A percentile compares a stretch with the other conserved stretches of the same genome.
Conservation (phyloP, 2,113 vertebrate species). For the Mystacornis crossleyi region DNA sequence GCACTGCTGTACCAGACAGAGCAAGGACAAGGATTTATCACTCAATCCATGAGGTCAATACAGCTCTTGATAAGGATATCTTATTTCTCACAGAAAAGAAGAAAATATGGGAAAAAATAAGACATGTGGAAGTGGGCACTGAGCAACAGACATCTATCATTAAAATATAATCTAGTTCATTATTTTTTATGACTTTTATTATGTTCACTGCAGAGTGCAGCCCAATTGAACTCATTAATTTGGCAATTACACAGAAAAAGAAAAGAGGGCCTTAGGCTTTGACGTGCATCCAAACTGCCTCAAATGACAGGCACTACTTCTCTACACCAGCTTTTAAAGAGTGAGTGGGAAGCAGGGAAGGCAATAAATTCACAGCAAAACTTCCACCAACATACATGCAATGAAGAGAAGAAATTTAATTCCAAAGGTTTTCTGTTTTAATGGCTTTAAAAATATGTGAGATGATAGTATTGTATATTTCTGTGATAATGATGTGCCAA, state of each 20-base stretch:
- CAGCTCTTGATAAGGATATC: neutral
- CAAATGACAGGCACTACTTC: constrained; percentile 36
- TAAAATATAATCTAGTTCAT: constrained; percentile 61
- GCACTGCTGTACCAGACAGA: neutral
- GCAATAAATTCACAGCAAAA: constrained; percentile 11
- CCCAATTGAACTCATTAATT: constrained; percentile 70
- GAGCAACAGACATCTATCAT: constrained; percentile 21
- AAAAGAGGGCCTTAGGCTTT: constrained; percentile 53
- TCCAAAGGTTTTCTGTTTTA: neutral
- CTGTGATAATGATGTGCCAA: neutral
- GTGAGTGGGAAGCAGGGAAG: neutral
- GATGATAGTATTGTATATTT: neutral
- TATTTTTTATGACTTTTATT: constrained; percentile 72
- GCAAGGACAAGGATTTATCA: neutral
- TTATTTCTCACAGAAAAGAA: constrained; percentile 24
- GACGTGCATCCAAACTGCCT: constrained; percentile 65
- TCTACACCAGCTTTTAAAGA: constrained; percentile 25
- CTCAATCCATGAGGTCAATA: neutral
- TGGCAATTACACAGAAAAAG: constrained; percentile 61
- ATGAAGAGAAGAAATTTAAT: neutral
- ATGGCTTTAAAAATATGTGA: neutral
- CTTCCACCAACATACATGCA: neutral
- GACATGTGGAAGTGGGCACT: constrained; percentile 8
- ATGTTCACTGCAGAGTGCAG: constrained; percentile 62
- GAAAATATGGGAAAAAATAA: neutral